Evolutionary conservation across 2,797 vertebrate species (phyloP), one percentile per base, ranked within the genome.

Genomic region (Enteromius unitaeniatus): DNA sequence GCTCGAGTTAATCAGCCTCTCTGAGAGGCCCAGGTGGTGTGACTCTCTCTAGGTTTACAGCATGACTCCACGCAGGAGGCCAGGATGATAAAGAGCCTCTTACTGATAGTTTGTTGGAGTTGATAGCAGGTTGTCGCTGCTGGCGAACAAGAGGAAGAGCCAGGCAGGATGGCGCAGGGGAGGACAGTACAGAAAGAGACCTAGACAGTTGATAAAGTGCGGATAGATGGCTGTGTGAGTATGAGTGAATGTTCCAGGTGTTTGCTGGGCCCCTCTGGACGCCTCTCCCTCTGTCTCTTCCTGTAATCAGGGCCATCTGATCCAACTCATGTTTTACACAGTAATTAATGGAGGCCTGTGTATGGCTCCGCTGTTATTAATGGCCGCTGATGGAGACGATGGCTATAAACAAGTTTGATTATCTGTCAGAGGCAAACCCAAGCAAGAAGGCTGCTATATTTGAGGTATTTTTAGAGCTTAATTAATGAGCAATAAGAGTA

Each of bases 401-500:
- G 49, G 91, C 91, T 88, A 92, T 93, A 93, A 93, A 86, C 90
- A 91, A 91, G 88, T 91, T 88, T 92, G 90, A 93, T 91, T 92
- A 88, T 91, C 91, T 93, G 91, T 93, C 91, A 91, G 88, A 86
- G 89, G 84, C 82, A 88, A 84, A 90, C 88, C 73, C 91, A 91
- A 92, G 80, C 65, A 91, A 90, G 83, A 92, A 86, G 3, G 2
- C 84, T 72, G 85, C 70, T 89, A 87, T 51, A 26, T 91, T 92
- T 90, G 89, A 88, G 91, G 89, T 92, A 91, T 92, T 94, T 92
- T 87, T 82, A 91, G 89, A 90, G 92, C 90, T 65, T 95, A 93
- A 95, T 95, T 93, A 95, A 94, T 93, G 92, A 91, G 89, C 62
- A 76, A 51, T 70, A 55, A 34, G 77, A 73, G 47, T 45, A 53